phyloP scores from a whole-genome alignment of 2,888 invertebrate species.

The Strigamia maritima region DNA sequence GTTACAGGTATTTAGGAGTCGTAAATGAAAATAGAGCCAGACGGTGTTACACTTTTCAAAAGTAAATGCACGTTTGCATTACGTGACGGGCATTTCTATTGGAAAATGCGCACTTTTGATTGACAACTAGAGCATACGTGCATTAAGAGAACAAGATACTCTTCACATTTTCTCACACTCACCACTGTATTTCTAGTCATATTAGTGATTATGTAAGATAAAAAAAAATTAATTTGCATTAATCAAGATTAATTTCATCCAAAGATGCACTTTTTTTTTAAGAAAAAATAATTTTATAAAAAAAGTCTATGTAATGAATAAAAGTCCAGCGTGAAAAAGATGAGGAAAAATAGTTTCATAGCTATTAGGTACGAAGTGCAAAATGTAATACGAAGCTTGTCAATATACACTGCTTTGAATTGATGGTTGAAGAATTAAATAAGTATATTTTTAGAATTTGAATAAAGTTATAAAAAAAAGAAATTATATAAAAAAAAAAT shows the following conservation, averaged over 20 bases:
- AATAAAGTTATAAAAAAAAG: neutral
- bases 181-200: neutral
- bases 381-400: slow-evolving; percentile 15
- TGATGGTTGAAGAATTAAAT: slow-evolving; percentile 19
- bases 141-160: slow-evolving; percentile 15
- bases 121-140: slow-evolving; percentile 31
- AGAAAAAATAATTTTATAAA: neutral
- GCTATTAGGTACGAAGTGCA: slow-evolving; percentile 25
- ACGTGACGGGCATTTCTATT: neutral
- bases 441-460: slow-evolving; percentile 14
- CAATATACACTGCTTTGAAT: slow-evolving; percentile 22
- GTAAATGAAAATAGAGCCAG: slow-evolving; percentile 7
- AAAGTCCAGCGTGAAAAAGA: neutral
- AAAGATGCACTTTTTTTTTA: neutral
- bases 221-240: slow-evolving; percentile 6
- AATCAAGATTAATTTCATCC: slow-evolving; percentile 24
- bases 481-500: neutral
- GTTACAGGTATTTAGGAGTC: neutral
- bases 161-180: slow-evolving; percentile 28
- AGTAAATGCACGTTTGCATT: neutral
- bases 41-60: slow-evolving; percentile 26
- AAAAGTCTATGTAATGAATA: neutral
- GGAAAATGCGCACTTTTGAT: slow-evolving; percentile 16
- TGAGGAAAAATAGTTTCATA: neutral
- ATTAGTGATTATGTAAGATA: neutral